phyloP scores from a whole-genome alignment of 2,113 vertebrate genomes.

The Pagrus major region DNA sequence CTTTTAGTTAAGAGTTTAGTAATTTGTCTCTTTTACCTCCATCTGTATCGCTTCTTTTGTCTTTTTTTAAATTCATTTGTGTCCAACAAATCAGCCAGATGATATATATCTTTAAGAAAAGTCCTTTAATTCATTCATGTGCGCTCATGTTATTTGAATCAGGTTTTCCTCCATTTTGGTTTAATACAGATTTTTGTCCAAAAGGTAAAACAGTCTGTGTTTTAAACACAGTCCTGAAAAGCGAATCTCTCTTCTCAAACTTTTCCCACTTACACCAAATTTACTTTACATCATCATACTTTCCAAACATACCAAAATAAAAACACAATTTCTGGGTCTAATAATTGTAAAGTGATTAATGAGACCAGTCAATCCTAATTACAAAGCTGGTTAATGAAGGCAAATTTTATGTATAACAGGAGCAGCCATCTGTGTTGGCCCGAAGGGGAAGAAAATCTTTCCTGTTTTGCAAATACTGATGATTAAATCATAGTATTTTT shows the following conservation, averaged over 20 bases:
- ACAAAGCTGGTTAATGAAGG: constrained; percentile 30
- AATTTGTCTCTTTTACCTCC: not conserved
- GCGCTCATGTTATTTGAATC: not conserved
- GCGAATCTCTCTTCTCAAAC: not conserved
- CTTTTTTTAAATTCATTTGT: not conserved
- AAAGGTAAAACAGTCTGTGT: not conserved
- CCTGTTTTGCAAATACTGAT: constrained; percentile 11
- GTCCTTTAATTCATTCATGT: not conserved
- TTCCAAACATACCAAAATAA: too few species aligned
- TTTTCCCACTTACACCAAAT: not conserved
- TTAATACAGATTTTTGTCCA: not conserved
- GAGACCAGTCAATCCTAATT: constrained; percentile 35
- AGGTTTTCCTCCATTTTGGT: not conserved
- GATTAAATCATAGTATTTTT: constrained; percentile 8
- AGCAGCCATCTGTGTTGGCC: constrained; percentile 22
- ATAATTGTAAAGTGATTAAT: constrained; percentile 39
- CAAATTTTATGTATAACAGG: constrained; percentile 21
- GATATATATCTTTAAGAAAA: not conserved
- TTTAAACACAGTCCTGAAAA: not conserved
- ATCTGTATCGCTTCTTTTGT: not conserved
- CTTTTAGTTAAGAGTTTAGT: constrained; percentile 10
- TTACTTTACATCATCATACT: not conserved
- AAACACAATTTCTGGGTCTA: not conserved
- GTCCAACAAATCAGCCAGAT: not conserved
- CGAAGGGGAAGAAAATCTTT: not conserved